Percentiles rank a stretch among this genome's conserved stretches.
phyloP scores from a whole-genome alignment of 2,113 vertebrate genomes.

The Oncorhynchus clarkii region DNA sequence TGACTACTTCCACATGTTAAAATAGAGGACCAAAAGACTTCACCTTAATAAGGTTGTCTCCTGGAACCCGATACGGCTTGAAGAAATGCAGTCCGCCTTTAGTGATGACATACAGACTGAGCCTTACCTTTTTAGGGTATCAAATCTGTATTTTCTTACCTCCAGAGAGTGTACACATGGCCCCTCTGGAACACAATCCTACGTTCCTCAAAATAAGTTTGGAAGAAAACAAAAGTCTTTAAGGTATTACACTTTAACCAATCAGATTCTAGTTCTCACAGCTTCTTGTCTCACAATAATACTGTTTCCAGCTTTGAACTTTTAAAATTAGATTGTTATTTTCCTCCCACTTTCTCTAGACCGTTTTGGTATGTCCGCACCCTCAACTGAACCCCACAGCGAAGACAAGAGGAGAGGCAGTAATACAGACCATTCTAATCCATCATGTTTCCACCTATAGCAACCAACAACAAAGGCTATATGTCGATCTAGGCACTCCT shows the following conservation, averaged over 20 bases:
- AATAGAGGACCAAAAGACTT: constrained; percentile 2
- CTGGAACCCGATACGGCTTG: not conserved
- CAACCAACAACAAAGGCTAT: constrained; percentile 58
- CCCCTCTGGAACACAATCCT: not conserved
- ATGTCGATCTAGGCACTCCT: constrained; percentile 61
- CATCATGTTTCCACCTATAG: constrained; percentile 41
- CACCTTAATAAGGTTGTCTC: constrained; percentile 2
- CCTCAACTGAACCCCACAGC: not conserved
- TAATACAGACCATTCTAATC: constrained; percentile 35
- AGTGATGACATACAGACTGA: constrained; percentile 7
- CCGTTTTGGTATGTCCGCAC: not conserved
- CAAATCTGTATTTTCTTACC: not conserved
- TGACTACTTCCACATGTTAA: constrained; percentile 15
- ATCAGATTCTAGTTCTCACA: not conserved
- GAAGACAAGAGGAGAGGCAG: constrained; percentile 14
- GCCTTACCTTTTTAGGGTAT: not conserved
- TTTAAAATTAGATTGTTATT: not conserved
- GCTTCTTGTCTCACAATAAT: not conserved
- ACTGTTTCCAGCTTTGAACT: not conserved
- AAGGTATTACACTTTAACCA: not conserved
- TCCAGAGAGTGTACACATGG: not conserved
- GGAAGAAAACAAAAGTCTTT: too few relatives aligned
- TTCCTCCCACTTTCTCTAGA: not conserved
- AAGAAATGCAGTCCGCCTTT: not conserved
- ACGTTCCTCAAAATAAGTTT: not conserved